These are phyloP conservation scores for Bos indicus DNA, from an alignment of 2,113 vertebrate species.

Conservation along the genomic window DNA sequence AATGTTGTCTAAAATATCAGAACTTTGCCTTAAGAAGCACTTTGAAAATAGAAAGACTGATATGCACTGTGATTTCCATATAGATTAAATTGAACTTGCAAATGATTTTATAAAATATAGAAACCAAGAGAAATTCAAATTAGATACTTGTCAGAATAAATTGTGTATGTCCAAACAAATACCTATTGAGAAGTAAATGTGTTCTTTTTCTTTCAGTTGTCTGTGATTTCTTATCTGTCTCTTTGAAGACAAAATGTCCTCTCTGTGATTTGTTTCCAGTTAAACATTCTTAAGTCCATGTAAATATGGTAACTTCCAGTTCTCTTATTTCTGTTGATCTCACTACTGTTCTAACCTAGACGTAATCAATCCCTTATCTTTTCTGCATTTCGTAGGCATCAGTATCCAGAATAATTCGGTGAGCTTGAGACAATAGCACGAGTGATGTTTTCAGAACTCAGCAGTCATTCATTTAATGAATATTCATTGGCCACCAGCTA, in stretches of 20 bases:
- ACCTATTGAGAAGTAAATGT: neutral
- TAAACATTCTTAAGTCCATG: slow-evolving; percentile 7
- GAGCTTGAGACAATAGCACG: neutral
- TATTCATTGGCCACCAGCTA: neutral
- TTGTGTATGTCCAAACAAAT: slow-evolving; percentile 22
- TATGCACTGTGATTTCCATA: slow-evolving; percentile 44
- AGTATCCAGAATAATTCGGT: slow-evolving; percentile 13
- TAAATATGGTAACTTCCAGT: slow-evolving; percentile 3
- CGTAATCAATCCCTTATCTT: slow-evolving; percentile 10
- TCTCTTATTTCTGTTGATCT: slow-evolving; percentile 31
- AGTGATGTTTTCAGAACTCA: slow-evolving; percentile 21
- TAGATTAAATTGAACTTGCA: slow-evolving; percentile 55
- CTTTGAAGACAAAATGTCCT: neutral
- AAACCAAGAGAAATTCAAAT: slow-evolving; percentile 29
- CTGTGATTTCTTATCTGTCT: neutral
- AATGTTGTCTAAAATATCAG: slow-evolving; percentile 23
- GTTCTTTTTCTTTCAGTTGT: slow-evolving; percentile 35
- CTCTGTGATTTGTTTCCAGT: slow-evolving; percentile 23
- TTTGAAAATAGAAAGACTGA: slow-evolving; percentile 31
- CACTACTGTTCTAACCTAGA: neutral
- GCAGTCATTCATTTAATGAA: neutral
- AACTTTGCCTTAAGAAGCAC: slow-evolving; percentile 31
- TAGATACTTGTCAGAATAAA: slow-evolving; percentile 6
- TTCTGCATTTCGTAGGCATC: neutral
- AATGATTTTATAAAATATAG: slow-evolving; percentile 35